Conservation (phyloP, 2,888 invertebrate genomes). For the Mylabris sibirica region DNA sequence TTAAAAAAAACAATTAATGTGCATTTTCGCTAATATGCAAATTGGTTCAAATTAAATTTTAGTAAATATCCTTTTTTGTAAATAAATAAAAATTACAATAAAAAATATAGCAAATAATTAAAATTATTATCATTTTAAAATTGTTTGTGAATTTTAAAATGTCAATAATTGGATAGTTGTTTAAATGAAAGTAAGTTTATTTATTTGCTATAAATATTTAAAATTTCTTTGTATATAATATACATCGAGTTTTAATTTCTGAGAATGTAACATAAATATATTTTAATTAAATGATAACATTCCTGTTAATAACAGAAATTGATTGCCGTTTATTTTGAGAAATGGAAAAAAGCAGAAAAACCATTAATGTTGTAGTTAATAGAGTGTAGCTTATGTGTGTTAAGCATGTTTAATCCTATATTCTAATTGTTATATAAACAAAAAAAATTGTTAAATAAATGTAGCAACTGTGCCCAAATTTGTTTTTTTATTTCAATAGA, state of each 20-base stretch:
- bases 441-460: conserved; percentile 62
- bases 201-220: neutral
- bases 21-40: conserved; percentile 37
- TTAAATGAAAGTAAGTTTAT: neutral
- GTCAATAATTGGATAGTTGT: neutral
- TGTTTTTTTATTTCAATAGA: conserved; percentile 17
- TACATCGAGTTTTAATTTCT: conserved; percentile 19
- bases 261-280: conserved; percentile 43
- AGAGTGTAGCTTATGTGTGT: conserved; percentile 59
- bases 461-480: conserved; percentile 58
- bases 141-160: neutral
- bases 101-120: conserved; percentile 1
- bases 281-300: conserved; percentile 36
- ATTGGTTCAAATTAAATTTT: conserved; percentile 34
- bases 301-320: conserved; percentile 31
- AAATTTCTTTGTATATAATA: neutral
- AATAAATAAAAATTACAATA: neutral
- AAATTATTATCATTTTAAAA: neutral
- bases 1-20: conserved; percentile 38
- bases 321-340: conserved; percentile 21
- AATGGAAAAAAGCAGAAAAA: conserved; percentile 3
- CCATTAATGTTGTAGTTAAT: conserved; percentile 53
- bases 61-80: conserved; percentile 24
- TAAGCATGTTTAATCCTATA: conserved; percentile 60
- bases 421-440: conserved; percentile 60